Evolutionary conservation across 1,140 invertebrate species (phyloP).

Genomic region (Grapholita molesta): DNA sequence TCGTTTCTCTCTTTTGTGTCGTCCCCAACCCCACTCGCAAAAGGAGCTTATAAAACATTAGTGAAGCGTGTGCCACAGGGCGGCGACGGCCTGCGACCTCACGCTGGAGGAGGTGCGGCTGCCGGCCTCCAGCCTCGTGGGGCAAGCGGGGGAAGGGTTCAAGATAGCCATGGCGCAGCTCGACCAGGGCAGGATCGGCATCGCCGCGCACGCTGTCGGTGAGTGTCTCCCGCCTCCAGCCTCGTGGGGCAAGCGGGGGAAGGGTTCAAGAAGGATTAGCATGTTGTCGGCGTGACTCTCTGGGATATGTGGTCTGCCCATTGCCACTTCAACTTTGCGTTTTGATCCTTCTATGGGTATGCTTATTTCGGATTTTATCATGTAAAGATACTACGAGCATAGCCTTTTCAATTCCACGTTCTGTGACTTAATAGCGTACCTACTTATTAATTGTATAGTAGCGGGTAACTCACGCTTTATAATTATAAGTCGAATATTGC

Average conservation of each 20-base stretch:
- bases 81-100: constrained; percentile 86
- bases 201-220: constrained; percentile 88
- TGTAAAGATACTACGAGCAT: no score
- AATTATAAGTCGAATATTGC: no score
- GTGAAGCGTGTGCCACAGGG: constrained; percentile 81
- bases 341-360: no score
- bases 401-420: no score
- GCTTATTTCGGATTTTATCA: no score
- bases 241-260: constrained; percentile 80
- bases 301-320: no score
- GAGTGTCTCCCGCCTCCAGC: constrained; percentile 77
- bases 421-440: no score
- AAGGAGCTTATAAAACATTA: constrained; percentile 49
- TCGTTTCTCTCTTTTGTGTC: background rate
- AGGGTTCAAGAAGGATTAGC: constrained; percentile 92
- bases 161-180: constrained; percentile 91
- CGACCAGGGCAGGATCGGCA: constrained; percentile 89
- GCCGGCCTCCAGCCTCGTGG: constrained; percentile 81
- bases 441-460: no score
- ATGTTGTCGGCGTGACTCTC: no score
- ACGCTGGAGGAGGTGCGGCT: constrained; percentile 86
- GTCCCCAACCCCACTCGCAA: constrained; percentile 11
- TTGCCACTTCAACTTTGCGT: no score
- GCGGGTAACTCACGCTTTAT: no score
- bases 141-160: constrained; percentile 85